A percentile compares a stretch with the other conserved stretches of the same genome.
Evolutionary conservation across 2,888 invertebrate genomes (phyloP).

Genomic region (Trilocha varians): DNA sequence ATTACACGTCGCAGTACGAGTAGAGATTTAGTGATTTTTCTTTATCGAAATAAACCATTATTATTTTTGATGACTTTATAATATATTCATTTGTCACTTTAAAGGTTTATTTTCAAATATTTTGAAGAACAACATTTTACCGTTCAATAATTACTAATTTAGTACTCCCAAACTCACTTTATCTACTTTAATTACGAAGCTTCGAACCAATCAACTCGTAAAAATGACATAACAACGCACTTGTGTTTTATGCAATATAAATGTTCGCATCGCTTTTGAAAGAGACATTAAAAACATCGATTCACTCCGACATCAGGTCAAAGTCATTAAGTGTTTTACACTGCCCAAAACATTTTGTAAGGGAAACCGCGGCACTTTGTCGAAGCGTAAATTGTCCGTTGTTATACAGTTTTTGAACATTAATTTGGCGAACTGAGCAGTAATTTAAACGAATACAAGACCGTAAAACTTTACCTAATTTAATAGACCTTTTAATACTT

Average conservation of each 20-base stretch:
- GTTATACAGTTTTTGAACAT: constrained; percentile 31
- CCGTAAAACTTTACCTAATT: no score
- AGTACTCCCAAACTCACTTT: no score
- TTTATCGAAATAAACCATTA: no score
- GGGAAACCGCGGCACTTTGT: constrained; percentile 25
- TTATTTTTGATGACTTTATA: no score
- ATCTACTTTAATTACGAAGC: background rate
- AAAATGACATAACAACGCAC: background rate
- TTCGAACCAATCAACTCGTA: background rate
- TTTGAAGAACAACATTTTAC: no score
- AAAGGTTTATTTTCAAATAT: no score
- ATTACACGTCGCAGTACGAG: no score
- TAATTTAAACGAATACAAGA: no score
- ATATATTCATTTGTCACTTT: no score
- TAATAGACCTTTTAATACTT: no score
- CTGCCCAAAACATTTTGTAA: constrained; percentile 28
- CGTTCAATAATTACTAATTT: no score
- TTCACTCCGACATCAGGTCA: constrained; percentile 9
- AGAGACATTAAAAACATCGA: constrained; percentile 11
- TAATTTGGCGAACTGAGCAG: constrained; percentile 22
- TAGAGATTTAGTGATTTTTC: no score
- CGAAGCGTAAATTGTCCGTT: constrained; percentile 27
- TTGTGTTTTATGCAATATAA: background rate
- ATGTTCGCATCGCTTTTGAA: background rate
- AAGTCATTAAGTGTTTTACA: constrained; percentile 16